Conservation (phyloP, 1,140 invertebrate species). For the Gryllus bimaculatus region DNA sequence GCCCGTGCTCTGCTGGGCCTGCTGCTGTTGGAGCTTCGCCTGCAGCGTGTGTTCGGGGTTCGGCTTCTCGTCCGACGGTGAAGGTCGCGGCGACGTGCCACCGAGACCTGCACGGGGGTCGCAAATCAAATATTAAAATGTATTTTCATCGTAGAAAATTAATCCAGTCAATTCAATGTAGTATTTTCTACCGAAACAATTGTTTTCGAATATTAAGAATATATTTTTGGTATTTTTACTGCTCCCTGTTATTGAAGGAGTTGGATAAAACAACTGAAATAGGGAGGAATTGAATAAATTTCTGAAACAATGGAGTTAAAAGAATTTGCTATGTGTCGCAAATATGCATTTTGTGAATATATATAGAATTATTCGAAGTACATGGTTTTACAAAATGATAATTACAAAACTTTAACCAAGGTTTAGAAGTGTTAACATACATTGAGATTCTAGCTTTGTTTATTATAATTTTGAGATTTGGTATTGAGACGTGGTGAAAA, state of each 20-base stretch:
- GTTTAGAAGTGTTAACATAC: no score
- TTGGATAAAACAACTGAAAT: background rate
- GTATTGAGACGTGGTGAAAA: no score
- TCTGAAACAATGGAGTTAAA: no score
- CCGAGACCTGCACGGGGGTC: conserved; percentile 29
- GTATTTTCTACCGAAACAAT: background rate
- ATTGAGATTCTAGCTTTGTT: no score
- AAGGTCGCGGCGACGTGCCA: conserved; percentile 32
- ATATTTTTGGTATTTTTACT: background rate
- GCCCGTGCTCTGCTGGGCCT: conserved; percentile 24
- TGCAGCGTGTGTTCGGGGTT: conserved; percentile 24
- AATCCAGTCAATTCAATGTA: background rate
- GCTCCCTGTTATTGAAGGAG: background rate
- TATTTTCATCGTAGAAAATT: background rate
- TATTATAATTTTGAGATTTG: no score
- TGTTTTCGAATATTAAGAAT: background rate
- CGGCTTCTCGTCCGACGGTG: conserved; percentile 33
- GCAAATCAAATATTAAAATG: background rate
- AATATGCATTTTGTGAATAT: no score
- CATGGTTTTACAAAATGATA: no score
- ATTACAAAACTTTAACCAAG: no score
- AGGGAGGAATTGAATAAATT: no score
- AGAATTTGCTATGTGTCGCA: no score
- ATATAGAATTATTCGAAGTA: no score
- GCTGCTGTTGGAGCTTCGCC: conserved; percentile 21